These are phyloP conservation scores for Ochlodes sylvanus DNA, from an alignment of 2,888 invertebrate genomes.

Conservation along the genomic window DNA sequence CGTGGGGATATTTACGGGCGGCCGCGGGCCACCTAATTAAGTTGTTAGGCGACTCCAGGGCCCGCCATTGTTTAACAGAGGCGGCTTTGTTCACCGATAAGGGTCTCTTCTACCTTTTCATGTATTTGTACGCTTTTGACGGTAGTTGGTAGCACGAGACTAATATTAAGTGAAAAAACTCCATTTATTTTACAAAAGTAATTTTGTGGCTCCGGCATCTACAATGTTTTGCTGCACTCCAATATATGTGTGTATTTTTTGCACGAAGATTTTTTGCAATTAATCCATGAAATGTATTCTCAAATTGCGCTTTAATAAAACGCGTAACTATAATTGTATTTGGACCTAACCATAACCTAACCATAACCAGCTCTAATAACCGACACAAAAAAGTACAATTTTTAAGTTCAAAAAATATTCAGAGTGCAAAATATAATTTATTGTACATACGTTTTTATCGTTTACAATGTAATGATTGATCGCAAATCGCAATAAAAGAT, in stretches of 20 bases:
- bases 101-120: conserved; percentile 59
- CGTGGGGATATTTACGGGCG: conserved; percentile 82
- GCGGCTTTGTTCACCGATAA: conserved; percentile 72
- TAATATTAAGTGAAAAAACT: conserved; percentile 3
- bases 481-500: conserved; percentile 34
- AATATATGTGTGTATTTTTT: too few species aligned
- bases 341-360: too few species aligned
- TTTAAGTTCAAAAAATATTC: conserved; percentile 41
- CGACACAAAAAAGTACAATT: not conserved
- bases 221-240: not conserved
- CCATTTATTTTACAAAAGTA: not conserved
- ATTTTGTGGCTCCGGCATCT: not conserved
- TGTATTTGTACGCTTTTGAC: conserved; percentile 69
- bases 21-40: conserved; percentile 83
- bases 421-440: conserved; percentile 42
- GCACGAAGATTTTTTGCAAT: not conserved
- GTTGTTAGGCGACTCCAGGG: conserved; percentile 78
- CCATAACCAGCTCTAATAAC: too few species aligned
- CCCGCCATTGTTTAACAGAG: conserved; percentile 77
- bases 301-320: too few species aligned
- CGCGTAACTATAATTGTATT: too few species aligned
- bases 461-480: conserved; percentile 36
- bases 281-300: not conserved
- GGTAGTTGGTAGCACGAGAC: conserved; percentile 75
- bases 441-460: conserved; percentile 36